phyloP scores from a whole-genome alignment of 2,113 vertebrate species.

The Peucedramus taeniatus region DNA sequence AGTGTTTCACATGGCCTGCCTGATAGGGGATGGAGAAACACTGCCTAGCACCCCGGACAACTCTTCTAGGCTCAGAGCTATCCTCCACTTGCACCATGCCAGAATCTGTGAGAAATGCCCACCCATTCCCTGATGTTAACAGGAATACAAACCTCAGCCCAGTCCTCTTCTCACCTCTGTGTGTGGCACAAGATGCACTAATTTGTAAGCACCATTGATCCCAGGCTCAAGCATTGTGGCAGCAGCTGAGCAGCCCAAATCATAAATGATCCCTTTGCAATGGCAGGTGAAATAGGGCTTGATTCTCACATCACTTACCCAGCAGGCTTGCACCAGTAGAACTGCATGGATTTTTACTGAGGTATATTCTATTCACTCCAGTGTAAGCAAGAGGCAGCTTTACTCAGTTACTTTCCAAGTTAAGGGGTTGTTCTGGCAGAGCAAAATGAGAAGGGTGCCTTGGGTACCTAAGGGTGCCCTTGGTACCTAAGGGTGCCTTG shows the following conservation, averaged over 20 bases:
- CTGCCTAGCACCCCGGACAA: neutral
- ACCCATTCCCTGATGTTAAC: neutral
- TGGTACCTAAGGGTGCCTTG: neutral
- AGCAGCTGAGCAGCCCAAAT: neutral
- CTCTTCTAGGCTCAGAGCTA: neutral
- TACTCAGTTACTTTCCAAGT: neutral
- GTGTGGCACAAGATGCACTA: neutral
- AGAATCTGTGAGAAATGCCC: neutral
- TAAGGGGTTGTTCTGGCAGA: neutral
- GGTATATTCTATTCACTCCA: neutral
- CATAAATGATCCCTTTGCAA: neutral
- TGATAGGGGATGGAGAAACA: neutral
- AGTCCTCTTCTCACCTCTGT: neutral
- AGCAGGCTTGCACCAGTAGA: neutral
- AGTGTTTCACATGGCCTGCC: neutral
- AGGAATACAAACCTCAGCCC: neutral
- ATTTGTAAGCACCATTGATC: neutral
- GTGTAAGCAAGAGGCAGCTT: neutral
- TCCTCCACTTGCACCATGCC: neutral
- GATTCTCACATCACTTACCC: neutral
- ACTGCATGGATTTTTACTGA: neutral
- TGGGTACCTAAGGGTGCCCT: neutral
- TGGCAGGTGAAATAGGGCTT: neutral
- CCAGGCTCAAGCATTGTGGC: fast-evolving
- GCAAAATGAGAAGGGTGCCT: neutral